Percentiles rank a stretch among this genome's conserved stretches.
phyloP scores from a whole-genome alignment of 2,888 invertebrate species.

The Lasioglossum lativentre region DNA sequence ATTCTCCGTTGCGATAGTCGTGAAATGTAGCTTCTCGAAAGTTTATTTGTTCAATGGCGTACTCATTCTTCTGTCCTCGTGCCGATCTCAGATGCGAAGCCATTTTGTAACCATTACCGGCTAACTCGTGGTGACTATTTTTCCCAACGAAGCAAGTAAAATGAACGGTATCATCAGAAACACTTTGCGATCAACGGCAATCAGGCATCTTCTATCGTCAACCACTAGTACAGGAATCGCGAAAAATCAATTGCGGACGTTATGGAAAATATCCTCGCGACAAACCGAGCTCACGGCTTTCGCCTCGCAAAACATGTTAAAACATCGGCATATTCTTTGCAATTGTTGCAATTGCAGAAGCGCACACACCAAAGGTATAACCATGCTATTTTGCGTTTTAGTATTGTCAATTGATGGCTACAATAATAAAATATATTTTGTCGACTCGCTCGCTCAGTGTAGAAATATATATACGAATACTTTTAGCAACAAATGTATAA shows the following conservation, averaged over 20 bases:
- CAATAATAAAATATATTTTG: background rate
- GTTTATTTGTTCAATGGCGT: constrained; percentile 15
- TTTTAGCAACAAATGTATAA: background rate
- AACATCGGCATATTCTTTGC: constrained; percentile 84
- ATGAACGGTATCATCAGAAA: constrained; percentile 90
- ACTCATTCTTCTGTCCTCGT: constrained; percentile 32
- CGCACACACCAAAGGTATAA: constrained; percentile 90
- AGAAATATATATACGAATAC: background rate
- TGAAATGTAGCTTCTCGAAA: background rate
- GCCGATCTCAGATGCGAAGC: background rate
- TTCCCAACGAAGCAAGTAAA: constrained; percentile 75
- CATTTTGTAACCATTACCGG: constrained; percentile 31
- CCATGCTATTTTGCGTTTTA: no score
- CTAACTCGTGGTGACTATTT: background rate
- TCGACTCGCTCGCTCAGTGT: background rate
- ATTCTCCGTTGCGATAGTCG: background rate
- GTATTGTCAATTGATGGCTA: background rate
- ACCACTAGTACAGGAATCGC: constrained; percentile 84
- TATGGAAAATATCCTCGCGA: constrained; percentile 90
- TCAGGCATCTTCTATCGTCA: constrained; percentile 83
- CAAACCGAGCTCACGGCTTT: constrained; percentile 76
- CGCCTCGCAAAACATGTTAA: constrained; percentile 81
- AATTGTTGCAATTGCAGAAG: constrained; percentile 89
- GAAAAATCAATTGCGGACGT: constrained; percentile 89
- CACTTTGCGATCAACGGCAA: constrained; percentile 85